Evolutionary conservation across 2,888 invertebrate species (phyloP).

Genomic region (Sesamia inferens): DNA sequence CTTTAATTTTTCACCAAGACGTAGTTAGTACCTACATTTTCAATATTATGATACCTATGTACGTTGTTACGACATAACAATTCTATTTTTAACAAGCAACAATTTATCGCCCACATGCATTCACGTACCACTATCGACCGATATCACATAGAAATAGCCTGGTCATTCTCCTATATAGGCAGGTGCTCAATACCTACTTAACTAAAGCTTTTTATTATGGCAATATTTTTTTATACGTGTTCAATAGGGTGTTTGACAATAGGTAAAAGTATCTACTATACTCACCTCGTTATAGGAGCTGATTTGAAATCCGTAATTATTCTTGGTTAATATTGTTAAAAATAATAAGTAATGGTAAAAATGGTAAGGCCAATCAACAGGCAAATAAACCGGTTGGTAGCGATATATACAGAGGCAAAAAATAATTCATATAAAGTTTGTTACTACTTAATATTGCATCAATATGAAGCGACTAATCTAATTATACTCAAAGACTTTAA

Average conservation of each 20-base stretch:
- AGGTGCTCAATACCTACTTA: neutral
- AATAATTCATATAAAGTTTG: too few relatives aligned
- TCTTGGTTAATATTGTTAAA: too few relatives aligned
- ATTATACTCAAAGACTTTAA: neutral
- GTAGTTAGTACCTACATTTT: slow-evolving; percentile 6
- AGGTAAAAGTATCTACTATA: neutral
- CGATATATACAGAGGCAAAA: too few relatives aligned
- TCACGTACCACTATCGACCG: slow-evolving; percentile 3
- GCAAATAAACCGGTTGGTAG: too few relatives aligned
- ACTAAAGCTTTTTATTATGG: neutral
- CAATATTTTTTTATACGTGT: neutral
- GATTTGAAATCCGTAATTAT: too few relatives aligned
- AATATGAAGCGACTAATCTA: neutral
- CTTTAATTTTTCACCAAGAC: slow-evolving; percentile 16
- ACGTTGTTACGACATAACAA: neutral
- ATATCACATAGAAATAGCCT: slow-evolving; percentile 6
- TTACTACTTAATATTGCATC: neutral
- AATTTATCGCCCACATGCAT: neutral
- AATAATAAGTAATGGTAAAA: too few relatives aligned
- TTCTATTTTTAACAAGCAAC: slow-evolving; percentile 11
- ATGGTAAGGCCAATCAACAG: too few relatives aligned
- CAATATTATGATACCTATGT: slow-evolving; percentile 4
- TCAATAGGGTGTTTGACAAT: slow-evolving; percentile 13
- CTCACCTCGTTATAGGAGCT: neutral
- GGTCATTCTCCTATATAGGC: neutral